These are phyloP conservation scores for Aphelenchoides besseyi DNA, from an alignment of 1,140 invertebrate genomes.

Conservation along the genomic window DNA sequence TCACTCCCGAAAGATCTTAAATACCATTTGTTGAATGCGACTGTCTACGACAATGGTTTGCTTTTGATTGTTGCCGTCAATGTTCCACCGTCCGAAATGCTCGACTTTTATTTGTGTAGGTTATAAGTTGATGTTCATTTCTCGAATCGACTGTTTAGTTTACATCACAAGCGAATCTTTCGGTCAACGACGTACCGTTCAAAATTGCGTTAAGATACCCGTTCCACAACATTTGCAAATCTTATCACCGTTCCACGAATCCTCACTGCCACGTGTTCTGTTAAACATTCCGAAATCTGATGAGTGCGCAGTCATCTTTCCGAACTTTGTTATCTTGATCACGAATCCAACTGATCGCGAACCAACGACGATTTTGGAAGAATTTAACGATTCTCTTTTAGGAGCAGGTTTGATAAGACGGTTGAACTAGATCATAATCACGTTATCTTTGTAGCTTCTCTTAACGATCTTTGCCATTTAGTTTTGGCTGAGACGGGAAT, in stretches of 20 bases:
- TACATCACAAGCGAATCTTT: not conserved
- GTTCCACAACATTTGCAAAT: not conserved
- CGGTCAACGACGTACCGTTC: slow-evolving; percentile 12
- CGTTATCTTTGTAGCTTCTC: slow-evolving; percentile 21
- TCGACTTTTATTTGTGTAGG: slow-evolving; percentile 33
- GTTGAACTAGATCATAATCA: not conserved
- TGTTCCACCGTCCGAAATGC: not conserved
- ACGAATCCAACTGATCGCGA: slow-evolving; percentile 3
- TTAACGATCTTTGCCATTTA: slow-evolving; percentile 34
- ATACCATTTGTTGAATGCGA: slow-evolving; percentile 24
- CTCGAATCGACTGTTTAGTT: slow-evolving; percentile 5
- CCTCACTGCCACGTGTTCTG: slow-evolving; percentile 23
- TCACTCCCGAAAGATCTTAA: slow-evolving; percentile 15
- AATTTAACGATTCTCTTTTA: slow-evolving; percentile 13
- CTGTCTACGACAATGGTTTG: slow-evolving; percentile 26
- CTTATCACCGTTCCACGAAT: not conserved
- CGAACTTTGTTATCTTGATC: slow-evolving; percentile 23
- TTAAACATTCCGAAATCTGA: slow-evolving; percentile 26
- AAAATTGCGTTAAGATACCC: not conserved
- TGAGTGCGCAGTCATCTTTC: slow-evolving; percentile 30
- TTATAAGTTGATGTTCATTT: slow-evolving; percentile 14
- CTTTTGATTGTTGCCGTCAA: slow-evolving; percentile 33
- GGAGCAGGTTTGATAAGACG: slow-evolving; percentile 9
- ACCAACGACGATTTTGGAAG: not conserved
- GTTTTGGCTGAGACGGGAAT: slow-evolving; percentile 27